phyloP scores from a whole-genome alignment of 1,140 invertebrate genomes.

The Lepidurus packardi region DNA sequence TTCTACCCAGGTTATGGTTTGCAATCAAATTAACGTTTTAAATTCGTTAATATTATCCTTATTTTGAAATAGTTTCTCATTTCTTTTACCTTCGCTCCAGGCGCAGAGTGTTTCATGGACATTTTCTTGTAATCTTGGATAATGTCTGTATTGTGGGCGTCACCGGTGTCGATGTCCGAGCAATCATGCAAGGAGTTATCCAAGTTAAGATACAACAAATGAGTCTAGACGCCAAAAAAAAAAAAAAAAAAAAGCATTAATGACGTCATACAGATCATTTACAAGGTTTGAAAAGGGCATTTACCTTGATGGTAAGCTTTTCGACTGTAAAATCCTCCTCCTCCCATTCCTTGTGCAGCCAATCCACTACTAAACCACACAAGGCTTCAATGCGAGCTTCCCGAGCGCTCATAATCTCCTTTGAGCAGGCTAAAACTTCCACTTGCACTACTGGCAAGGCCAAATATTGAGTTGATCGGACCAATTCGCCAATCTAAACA shows the following conservation, averaged over 20 bases:
- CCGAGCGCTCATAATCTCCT: slow-evolving; percentile 54
- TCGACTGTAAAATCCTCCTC: slow-evolving; percentile 49
- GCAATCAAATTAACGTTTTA: slow-evolving; percentile 15
- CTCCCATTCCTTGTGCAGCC: slow-evolving; percentile 55
- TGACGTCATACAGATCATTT: background rate
- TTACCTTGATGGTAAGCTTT: slow-evolving; percentile 50
- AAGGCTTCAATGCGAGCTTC: slow-evolving; percentile 53
- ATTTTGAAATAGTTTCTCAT: background rate
- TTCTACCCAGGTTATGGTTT: background rate
- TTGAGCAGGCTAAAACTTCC: slow-evolving; percentile 58
- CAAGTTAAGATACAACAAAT: slow-evolving; percentile 67
- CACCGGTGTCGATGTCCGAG: slow-evolving; percentile 60
- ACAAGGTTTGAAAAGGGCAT: background rate
- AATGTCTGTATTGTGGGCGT: slow-evolving; percentile 64
- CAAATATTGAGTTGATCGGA: slow-evolving; percentile 46
- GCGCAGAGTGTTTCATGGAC: slow-evolving; percentile 48
- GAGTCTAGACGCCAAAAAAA: slow-evolving; percentile 51
- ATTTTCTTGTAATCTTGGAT: slow-evolving; percentile 75
- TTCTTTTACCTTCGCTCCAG: slow-evolving; percentile 42
- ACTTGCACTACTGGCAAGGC: slow-evolving; percentile 43
- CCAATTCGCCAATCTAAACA: slow-evolving; percentile 54
- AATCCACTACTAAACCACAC: slow-evolving; percentile 61
- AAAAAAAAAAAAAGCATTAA: background rate
- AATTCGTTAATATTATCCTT: slow-evolving; percentile 23
- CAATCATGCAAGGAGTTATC: slow-evolving; percentile 74